Base-by-base conservation (phyloP, 2,113 vertebrate species). In the Vireo altiloquus region DNA sequence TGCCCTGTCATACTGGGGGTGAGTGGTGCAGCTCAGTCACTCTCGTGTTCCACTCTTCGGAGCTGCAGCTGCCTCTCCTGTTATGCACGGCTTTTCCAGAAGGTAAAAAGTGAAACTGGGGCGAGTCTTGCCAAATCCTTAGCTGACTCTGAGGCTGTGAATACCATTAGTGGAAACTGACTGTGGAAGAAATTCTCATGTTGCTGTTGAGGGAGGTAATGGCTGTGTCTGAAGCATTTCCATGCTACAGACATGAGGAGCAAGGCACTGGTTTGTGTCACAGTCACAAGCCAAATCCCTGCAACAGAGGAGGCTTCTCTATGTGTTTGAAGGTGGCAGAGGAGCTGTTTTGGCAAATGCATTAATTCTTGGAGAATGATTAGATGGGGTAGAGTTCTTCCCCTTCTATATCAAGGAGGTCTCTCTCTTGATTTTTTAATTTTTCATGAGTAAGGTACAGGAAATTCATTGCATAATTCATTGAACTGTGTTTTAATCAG, bases 401-500 rank as follows among this genome's bases (percentile, higher is more conserved):
- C 25, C 18, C 4, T 11, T 60, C n/a, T 49, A 9, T 61, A 35
- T n/a, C 42, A 52, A 79, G 60, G 31, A 65, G 46, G 13, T 50
- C 87, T 92, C 25, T 80, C 27, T 71, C 18, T 54, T 4, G 8
- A 21, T 59, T 68, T 7, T 16, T 83, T 33, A 47, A 47, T 69
- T 66, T 76, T 76, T 25, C 22, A 31, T 3, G 10, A 76, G 47
- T 25, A 44, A 88, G 42, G 21, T 64, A 40, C 6, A 59, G 44
- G 59, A 60, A 70, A 44, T 39, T 39, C 39, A 39, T 39, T 39
- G 35, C 0, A 0, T 82, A 68, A 78, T 93, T 90, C 1, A 5
- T 52, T 65, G 82, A 69, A 66, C 79, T 52, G 39, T 87, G 20
- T 77, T 92, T 75, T 95, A 77, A 90, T 96, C 64, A 44, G 63